Percentiles rank a stretch among this genome's conserved stretches.
These are phyloP conservation scores for Lymantria monacha DNA, from an alignment of 2,888 invertebrate species.

Conservation along the genomic window DNA sequence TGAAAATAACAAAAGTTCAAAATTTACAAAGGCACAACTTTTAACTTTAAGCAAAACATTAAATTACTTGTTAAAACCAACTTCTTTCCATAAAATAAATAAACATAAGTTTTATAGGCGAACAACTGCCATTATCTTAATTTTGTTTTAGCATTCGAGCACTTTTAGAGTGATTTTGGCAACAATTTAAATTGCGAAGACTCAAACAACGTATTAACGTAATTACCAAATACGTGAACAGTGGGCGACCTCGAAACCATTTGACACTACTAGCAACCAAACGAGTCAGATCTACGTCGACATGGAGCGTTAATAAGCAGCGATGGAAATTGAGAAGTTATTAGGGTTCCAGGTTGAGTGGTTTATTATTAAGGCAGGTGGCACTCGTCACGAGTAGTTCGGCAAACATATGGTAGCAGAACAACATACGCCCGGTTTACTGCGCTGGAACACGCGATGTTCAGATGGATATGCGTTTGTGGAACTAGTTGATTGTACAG, in stretches of 20 bases:
- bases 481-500: slow-evolving; percentile 34
- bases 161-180: slow-evolving; percentile 54
- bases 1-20: not conserved
- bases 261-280: slow-evolving; percentile 52
- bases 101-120: slow-evolving; percentile 28
- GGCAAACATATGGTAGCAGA: slow-evolving; percentile 31
- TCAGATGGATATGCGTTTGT: slow-evolving; percentile 32
- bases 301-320: slow-evolving; percentile 24
- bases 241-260: slow-evolving; percentile 60
- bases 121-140: slow-evolving; percentile 31
- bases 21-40: slow-evolving; percentile 10
- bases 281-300: slow-evolving; percentile 40
- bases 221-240: slow-evolving; percentile 63
- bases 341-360: slow-evolving; percentile 20
- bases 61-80: slow-evolving; percentile 20
- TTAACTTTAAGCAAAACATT: slow-evolving; percentile 9
- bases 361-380: slow-evolving; percentile 22
- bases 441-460: slow-evolving; percentile 54
- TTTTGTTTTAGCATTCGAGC: slow-evolving; percentile 27
- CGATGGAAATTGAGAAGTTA: slow-evolving; percentile 22
- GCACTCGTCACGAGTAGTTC: slow-evolving; percentile 2
- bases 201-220: slow-evolving; percentile 40
- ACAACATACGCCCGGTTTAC: slow-evolving; percentile 57
- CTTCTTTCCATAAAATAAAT: slow-evolving; percentile 23
- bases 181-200: slow-evolving; percentile 45